phyloP scores from a whole-genome alignment of 2,113 vertebrate species.

The Pandion haliaetus region DNA sequence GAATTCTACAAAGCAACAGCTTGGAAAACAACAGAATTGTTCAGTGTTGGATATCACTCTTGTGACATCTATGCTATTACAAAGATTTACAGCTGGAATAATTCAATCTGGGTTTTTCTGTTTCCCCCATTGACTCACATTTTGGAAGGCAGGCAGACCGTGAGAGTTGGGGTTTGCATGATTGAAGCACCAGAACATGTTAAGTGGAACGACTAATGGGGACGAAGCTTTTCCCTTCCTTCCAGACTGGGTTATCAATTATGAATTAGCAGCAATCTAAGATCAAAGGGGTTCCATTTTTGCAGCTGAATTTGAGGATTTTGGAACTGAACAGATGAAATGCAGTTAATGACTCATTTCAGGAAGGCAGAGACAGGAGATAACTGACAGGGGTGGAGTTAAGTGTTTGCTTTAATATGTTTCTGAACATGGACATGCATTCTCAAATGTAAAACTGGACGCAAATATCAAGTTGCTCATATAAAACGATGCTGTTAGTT shows the following conservation, averaged over 20 bases:
- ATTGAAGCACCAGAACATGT: conserved; percentile 46
- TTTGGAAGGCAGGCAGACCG: conserved; percentile 43
- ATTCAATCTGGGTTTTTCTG: conserved; percentile 1
- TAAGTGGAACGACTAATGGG: conserved; percentile 46
- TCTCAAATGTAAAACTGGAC: not conserved
- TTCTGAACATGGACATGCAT: not conserved
- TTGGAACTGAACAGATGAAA: conserved; percentile 54
- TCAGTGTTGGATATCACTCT: not conserved
- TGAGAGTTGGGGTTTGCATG: conserved; percentile 37
- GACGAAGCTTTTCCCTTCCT: conserved; percentile 20
- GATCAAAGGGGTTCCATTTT: conserved; percentile 58
- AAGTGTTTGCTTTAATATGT: not conserved
- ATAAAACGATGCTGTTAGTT: not conserved
- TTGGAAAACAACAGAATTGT: conserved; percentile 28
- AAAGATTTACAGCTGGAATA: conserved; percentile 48
- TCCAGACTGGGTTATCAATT: conserved; percentile 60
- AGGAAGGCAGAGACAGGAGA: conserved; percentile 4
- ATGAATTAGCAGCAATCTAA: conserved; percentile 55
- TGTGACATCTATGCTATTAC: conserved; percentile 1
- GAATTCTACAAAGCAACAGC: conserved; percentile 28
- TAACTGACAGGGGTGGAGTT: not conserved
- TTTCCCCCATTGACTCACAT: conserved; percentile 7
- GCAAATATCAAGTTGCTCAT: not conserved
- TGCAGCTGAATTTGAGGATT: conserved; percentile 48
- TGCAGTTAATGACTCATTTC: conserved; percentile 34